Percentiles rank a stretch among this genome's conserved stretches.
phyloP scores from a whole-genome alignment of 1,140 invertebrate species.

The Panagrolaimus sp. region DNA sequence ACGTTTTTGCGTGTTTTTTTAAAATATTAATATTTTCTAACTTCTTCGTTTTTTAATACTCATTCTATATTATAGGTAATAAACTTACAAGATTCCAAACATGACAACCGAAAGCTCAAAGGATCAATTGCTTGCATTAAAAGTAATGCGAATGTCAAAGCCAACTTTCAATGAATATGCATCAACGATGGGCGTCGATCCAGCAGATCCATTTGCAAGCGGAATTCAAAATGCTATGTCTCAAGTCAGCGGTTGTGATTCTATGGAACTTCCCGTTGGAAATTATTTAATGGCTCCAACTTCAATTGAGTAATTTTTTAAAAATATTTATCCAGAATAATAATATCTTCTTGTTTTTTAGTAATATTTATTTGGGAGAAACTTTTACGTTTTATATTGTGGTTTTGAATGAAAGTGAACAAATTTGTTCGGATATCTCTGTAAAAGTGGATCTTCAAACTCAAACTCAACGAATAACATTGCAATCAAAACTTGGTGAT shows the following conservation, averaged over 20 bases:
- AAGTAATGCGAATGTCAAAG: constrained; percentile 86
- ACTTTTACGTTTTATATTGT: constrained; percentile 95
- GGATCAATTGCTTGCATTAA: too few species aligned
- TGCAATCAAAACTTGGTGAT: constrained; percentile 68
- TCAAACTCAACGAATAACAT: constrained; percentile 74
- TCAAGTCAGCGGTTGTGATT: constrained; percentile 75
- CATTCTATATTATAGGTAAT: too few species aligned
- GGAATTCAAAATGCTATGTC: constrained; percentile 72
- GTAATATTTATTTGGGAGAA: constrained; percentile 82
- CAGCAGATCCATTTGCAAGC: constrained; percentile 75
- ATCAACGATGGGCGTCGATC: constrained; percentile 74
- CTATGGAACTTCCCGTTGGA: constrained; percentile 69
- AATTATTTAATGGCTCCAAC: constrained; percentile 85
- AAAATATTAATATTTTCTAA: too few species aligned
- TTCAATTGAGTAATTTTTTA: constrained; percentile 75
- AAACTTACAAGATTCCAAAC: too few species aligned
- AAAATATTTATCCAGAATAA: constrained; percentile 18
- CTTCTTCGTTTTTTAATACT: too few species aligned
- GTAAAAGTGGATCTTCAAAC: constrained; percentile 88
- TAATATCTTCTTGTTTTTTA: constrained; percentile 60
- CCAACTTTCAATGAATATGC: constrained; percentile 73
- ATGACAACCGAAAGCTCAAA: too few species aligned
- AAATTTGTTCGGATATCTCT: constrained; percentile 70
- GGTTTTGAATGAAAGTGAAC: constrained; percentile 85
- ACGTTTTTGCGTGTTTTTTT: too few species aligned